Conservation (phyloP, 1,140 invertebrate species). For the Drosophila yakuba region DNA sequence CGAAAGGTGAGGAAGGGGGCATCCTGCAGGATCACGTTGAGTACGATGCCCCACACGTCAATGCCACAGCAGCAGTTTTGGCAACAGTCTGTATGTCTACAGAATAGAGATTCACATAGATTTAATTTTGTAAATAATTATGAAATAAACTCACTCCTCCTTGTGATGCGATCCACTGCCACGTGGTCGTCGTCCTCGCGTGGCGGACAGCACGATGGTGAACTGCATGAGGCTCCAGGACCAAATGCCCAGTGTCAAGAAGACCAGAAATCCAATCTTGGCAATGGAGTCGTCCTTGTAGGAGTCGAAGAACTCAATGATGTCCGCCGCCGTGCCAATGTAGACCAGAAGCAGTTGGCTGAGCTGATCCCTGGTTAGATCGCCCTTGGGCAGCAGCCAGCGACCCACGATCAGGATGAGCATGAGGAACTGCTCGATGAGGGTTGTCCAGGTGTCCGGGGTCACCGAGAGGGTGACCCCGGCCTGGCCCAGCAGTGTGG, state of each 20-base stretch:
- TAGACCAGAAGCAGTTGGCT: constrained; percentile 95
- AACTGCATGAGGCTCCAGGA: constrained; percentile 96
- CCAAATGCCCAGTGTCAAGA: constrained; percentile 93
- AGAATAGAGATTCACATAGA: background rate
- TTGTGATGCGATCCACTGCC: constrained; percentile 71
- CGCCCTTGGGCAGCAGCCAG: constrained; percentile 95
- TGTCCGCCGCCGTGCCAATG: constrained; percentile 95
- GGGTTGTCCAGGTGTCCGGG: constrained; percentile 92
- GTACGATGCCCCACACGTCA: constrained; percentile 92
- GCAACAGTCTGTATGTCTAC: constrained; percentile 81
- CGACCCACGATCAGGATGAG: constrained; percentile 94
- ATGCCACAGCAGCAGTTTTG: constrained; percentile 90
- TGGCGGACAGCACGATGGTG: constrained; percentile 94
- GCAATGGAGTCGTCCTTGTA: constrained; percentile 94
- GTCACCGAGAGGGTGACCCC: constrained; percentile 83
- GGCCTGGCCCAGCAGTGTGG: constrained; percentile 63
- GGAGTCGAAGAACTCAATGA: constrained; percentile 98
- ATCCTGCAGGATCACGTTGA: constrained; percentile 92
- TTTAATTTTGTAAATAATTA: background rate
- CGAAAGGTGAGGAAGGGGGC: constrained; percentile 94
- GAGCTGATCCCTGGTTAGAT: constrained; percentile 94
- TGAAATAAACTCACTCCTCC: constrained; percentile 61
- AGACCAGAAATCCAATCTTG: constrained; percentile 89
- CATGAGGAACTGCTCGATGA: constrained; percentile 96
- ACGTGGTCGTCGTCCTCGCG: constrained; percentile 88